Conservation (phyloP, 2,888 invertebrate genomes). For the Sialis fuliginosa region DNA sequence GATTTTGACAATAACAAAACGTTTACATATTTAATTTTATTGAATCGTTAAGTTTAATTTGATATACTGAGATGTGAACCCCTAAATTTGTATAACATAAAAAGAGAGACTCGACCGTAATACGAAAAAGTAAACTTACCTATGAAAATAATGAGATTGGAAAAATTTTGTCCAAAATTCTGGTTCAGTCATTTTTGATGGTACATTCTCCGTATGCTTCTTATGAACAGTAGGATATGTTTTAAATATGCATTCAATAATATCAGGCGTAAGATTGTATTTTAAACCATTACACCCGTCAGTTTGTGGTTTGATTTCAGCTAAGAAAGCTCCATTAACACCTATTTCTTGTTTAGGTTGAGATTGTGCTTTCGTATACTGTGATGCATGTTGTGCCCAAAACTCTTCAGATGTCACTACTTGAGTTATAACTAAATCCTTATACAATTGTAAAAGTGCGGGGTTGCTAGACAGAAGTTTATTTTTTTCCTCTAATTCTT, state of each 20-base stretch:
- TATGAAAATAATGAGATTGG: constrained; percentile 97
- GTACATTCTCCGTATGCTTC: constrained; percentile 93
- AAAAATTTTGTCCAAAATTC: constrained; percentile 99
- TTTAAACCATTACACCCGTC: constrained; percentile 94
- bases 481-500: constrained; percentile 28
- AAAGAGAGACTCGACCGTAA: background rate
- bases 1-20: too few species aligned
- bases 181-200: constrained; percentile 82
- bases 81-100: background rate
- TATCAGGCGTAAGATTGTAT: constrained; percentile 92
- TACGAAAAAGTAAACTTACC: constrained; percentile 24
- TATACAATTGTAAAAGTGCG: constrained; percentile 79
- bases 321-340: constrained; percentile 60
- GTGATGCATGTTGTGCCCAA: constrained; percentile 78
- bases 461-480: constrained; percentile 82
- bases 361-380: constrained; percentile 53
- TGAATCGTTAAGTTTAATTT: too few species aligned
- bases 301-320: constrained; percentile 91
- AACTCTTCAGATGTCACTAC: constrained; percentile 95
- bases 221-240: constrained; percentile 97
- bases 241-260: constrained; percentile 96
- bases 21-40: too few species aligned
- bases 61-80: too few species aligned
- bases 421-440: constrained; percentile 91
- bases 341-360: constrained; percentile 67